These are phyloP conservation scores for Eira barbara DNA, from an alignment of 2,113 vertebrate genomes.

Conservation along the genomic window DNA sequence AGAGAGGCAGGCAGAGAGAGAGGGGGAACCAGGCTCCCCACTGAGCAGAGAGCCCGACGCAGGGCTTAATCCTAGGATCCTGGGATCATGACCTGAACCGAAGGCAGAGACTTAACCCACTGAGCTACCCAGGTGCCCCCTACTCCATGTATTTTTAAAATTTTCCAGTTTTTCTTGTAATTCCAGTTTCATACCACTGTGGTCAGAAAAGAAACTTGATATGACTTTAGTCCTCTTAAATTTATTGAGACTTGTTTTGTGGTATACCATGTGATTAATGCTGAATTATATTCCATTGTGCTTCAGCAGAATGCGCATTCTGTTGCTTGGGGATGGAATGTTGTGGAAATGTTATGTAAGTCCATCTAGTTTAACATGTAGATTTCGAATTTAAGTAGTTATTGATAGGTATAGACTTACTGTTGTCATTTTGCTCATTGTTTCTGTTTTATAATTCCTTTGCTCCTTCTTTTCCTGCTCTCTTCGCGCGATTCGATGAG, in stretches of 20 bases:
- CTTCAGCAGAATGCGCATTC: background rate
- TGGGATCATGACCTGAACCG: too few species aligned
- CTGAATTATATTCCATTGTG: background rate
- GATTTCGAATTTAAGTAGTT: background rate
- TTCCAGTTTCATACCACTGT: background rate
- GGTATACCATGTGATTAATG: background rate
- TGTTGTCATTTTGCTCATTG: background rate
- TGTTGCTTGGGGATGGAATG: background rate
- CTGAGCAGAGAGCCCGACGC: too few species aligned
- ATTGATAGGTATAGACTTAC: background rate
- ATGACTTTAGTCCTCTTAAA: background rate
- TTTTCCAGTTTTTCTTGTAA: background rate
- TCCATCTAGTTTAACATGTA: background rate
- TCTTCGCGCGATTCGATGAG: background rate
- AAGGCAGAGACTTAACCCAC: too few species aligned
- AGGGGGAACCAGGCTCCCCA: too few species aligned
- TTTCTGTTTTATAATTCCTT: background rate
- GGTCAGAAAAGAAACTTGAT: background rate
- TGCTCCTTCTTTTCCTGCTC: background rate
- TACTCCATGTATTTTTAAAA: background rate
- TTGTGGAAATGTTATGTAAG: background rate
- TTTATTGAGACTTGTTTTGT: background rate
- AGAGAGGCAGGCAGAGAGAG: too few species aligned
- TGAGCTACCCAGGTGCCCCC: too few species aligned
- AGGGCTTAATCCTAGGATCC: too few species aligned